Base-by-base conservation (phyloP, 2,113 vertebrate genomes). In the Harpagus bidentatus region DNA sequence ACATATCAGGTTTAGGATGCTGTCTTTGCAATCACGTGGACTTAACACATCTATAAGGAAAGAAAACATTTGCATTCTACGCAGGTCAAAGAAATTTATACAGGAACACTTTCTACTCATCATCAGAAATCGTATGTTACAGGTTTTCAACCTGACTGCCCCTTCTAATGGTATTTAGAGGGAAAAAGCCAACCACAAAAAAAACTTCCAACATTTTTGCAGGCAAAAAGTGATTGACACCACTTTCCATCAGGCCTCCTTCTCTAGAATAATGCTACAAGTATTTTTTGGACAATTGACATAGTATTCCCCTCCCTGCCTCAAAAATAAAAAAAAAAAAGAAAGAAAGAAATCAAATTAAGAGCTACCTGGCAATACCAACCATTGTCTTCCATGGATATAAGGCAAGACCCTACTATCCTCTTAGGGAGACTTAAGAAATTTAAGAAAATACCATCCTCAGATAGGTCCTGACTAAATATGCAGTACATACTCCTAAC, bases 271-370 rank as follows among this genome's bases (percentile, higher is more conserved):
- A 82, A 77, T 3, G 4, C 38, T 67, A 40, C 6, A 61, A 47
- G 58, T 26, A 28, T 26, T 72, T n/a, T 86, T 62, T n/a, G 3
- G 20, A 76, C 43, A 52, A 50, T 0, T 45, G 18, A 80, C 31
- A 76, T 0, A 45, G 19, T 11, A 56, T 47, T 40, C 42, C 4
- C 2, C 11, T 6, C 11, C 7, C 11, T 23, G 5, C 18, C 10
- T 5, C 52, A 31, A 23, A 52, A 52, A 26, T 52, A 52, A 26
- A 52, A 15, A 26, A 52, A 50, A 52, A 50, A 50, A 52, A 28
- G 13, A 29, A 56, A 63, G 65, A 52, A 12, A 23, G 2, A 31
- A 69, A 55, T 55, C 15, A 77, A 62, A 28, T 22, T 14, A 61
- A 73, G 50, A 65, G 22, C 70, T n/a, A 62, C 15, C 34, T 82